Base-by-base conservation (phyloP, 2,113 vertebrate species). In the Chionodraco myersi region DNA sequence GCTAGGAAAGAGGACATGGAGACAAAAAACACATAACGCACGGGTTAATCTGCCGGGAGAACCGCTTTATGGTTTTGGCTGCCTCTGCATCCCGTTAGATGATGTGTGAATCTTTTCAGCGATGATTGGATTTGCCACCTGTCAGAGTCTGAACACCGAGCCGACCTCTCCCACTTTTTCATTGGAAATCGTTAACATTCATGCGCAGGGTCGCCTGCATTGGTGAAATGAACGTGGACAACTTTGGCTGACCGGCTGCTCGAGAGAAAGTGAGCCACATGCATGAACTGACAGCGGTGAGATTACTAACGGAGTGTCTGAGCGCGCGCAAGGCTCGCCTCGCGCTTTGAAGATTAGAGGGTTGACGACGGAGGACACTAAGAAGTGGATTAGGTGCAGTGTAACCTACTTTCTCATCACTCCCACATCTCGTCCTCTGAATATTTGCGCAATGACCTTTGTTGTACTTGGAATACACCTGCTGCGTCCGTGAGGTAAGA, bases 331-430 rank as follows among this genome's bases (percentile, higher is more conserved):
- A 80, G 62, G 75, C 76, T 80, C 62, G 84, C 86, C 60, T 75
- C 72, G 90, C 75, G 52, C 79, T 86, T 80, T 88, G 89, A 91
- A 93, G 93, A 93, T 91, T 93, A 92, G 54, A 71, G 78, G 79
- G 67, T 74, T 93, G 88, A 86, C 88, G 74, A 74, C 83, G 86
- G 88, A 88, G 90, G 92, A 93, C 91, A 89, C 67, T 73, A 83
- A 89, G 82, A 84, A 88, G 82, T 49, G 92, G 92, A 93, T 94
- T 93, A 92, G 85, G 81, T 81, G 73, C 48, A 30, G 68, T 77
- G 65, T 64, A 88, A 83, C 86, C 80, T 81, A 89, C 90, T 61
- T 90, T 89, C 75, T 79, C 85, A 67, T 85, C 79, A 83, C 73
- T 89, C 61, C 80, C 23, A 16, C 62, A 75, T 90, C 63, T 75